Evolutionary conservation across 2,888 invertebrate genomes (phyloP).

Genomic region (Macrophya alboannulata): DNA sequence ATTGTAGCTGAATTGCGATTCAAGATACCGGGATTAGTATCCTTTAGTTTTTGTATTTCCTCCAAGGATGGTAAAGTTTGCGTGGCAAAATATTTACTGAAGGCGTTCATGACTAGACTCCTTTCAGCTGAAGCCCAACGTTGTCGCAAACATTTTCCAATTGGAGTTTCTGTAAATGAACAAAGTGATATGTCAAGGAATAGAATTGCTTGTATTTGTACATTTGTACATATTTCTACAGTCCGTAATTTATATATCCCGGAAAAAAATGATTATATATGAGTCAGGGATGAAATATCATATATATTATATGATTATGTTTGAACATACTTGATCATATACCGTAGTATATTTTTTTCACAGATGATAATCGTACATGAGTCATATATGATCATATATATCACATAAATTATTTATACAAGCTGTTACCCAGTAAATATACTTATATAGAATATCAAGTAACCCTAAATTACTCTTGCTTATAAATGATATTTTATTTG

Average conservation of each 20-base stretch:
- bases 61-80: slow-evolving; percentile 38
- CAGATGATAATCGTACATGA: too few relatives aligned
- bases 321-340: too few relatives aligned
- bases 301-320: too few relatives aligned
- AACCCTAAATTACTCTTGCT: too few relatives aligned
- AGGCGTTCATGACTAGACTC: slow-evolving; percentile 3
- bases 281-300: too few relatives aligned
- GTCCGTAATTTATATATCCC: neutral
- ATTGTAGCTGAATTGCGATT: slow-evolving; percentile 48
- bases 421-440: too few relatives aligned
- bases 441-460: too few relatives aligned
- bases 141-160: slow-evolving; percentile 3
- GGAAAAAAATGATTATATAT: too few relatives aligned
- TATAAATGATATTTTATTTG: too few relatives aligned
- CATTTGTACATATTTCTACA: neutral
- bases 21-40: slow-evolving; percentile 16
- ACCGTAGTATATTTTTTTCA: too few relatives aligned
- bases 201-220: neutral
- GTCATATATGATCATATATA: too few relatives aligned
- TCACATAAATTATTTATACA: too few relatives aligned
- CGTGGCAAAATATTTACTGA: slow-evolving; percentile 25
- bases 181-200: neutral
- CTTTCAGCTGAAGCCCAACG: slow-evolving; percentile 51
- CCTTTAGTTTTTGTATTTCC: slow-evolving; percentile 50
- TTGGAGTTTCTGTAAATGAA: slow-evolving; percentile 48